Base-by-base conservation (phyloP, 2,888 invertebrate genomes). In the Bugulina stolonifera region DNA sequence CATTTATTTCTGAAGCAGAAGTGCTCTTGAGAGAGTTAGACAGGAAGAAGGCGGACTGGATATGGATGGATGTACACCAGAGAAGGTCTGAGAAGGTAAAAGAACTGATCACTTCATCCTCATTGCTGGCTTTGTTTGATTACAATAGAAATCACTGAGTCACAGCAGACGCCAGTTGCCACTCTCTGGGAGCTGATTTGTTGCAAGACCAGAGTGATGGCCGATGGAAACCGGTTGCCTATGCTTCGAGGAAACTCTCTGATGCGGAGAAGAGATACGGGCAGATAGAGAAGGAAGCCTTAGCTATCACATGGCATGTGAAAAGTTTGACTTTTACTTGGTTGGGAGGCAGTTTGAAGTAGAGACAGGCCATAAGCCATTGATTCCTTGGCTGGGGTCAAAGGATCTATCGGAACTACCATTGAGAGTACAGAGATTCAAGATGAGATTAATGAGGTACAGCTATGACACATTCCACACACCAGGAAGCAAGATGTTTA, bases 1-100 rank as follows among this genome's bases (percentile, higher is more conserved):
- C 74, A 34, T 73, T 81, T 14, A 84, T 81, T 71, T 75, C 79
- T 0, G 76, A 77, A 72, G 72, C 79, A 1, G 76, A n/a, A n/a
- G 27, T 23, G 10, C 58, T 23, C 10, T 23, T 58, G 27, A 58
- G 58, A n/a, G 23, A 23, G 58, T 25, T 58, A 23, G 23, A 23
- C 27, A 25, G 58, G n/a, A 25, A 58, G 10, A 58, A 58, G 27
- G 23, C 5, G 10, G 58, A 58, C 23, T 58, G n/a, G 5, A n/a
- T 23, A 23, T 58, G 58, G 58, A 5, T 23, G n/a, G 23, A 58
- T n/a, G 10, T 23, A 25, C 58, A 58, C 10, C 23, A 58, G 10
- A 23, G 58, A 5, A 25, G 10, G 5, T 58, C n/a, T 58, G 58
- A 58, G 27, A 10, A 58, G 14, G 23, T 58, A 23, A 58, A 58